Evolutionary conservation across 2,888 invertebrate genomes (phyloP).

Genomic region (Thecocarcelia acutangulata): DNA sequence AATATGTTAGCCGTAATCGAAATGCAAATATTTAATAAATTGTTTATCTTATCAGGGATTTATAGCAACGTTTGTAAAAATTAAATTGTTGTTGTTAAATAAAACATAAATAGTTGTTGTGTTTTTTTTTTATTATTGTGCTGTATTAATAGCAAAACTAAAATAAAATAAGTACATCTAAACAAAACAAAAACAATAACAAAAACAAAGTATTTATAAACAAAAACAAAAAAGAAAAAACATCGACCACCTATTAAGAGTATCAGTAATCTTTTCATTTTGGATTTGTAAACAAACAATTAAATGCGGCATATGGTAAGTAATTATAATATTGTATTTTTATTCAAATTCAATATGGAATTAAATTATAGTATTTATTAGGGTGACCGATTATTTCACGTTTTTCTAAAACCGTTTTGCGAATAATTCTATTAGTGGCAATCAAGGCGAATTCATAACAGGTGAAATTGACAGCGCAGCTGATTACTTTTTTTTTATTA

Average conservation of each 20-base stretch:
- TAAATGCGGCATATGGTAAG: constrained; percentile 28
- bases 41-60: constrained; percentile 66
- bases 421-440: too few species aligned
- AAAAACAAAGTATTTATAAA: background rate
- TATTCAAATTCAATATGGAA: background rate
- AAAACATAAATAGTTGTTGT: background rate
- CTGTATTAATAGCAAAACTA: constrained; percentile 3
- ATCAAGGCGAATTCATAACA: too few species aligned
- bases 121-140: constrained; percentile 7
- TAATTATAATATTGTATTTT: constrained; percentile 5
- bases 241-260: background rate
- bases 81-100: background rate
- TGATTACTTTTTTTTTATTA: too few species aligned
- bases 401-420: too few species aligned
- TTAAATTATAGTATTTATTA: background rate
- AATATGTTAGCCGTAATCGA: constrained; percentile 16
- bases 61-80: constrained; percentile 14
- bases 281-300: background rate
- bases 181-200: background rate
- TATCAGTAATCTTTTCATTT: background rate
- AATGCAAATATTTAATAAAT: constrained; percentile 63
- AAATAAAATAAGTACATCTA: background rate
- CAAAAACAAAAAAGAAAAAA: background rate
- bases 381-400: too few species aligned
- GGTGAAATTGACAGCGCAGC: too few species aligned